These are phyloP conservation scores for Luffia ferchaultella DNA, from an alignment of 2,888 invertebrate species.

Conservation along the genomic window DNA sequence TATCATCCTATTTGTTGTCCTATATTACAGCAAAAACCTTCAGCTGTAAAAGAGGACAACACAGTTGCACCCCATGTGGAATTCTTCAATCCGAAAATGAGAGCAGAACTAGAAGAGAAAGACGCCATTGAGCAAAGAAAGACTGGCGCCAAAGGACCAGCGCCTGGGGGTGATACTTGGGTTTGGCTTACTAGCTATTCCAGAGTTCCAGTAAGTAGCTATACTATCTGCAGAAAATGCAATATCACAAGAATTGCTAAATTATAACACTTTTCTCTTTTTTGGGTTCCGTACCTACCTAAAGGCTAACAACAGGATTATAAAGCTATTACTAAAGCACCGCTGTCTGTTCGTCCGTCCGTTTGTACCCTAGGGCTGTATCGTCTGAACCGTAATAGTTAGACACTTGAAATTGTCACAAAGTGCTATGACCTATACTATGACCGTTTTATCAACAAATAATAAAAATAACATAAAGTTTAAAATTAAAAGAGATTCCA, in stretches of 20 bases:
- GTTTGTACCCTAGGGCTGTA: too few relatives aligned
- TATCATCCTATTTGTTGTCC: neutral
- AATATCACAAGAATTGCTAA: neutral
- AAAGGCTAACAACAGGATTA: too few relatives aligned
- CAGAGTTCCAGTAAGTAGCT: constrained; percentile 75
- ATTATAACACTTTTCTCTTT: too few relatives aligned
- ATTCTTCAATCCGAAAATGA: constrained; percentile 76
- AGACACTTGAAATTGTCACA: too few relatives aligned
- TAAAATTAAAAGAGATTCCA: too few relatives aligned
- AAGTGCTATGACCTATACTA: too few relatives aligned
- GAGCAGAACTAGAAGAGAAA: constrained; percentile 70
- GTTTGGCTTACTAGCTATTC: constrained; percentile 89
- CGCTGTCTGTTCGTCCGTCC: too few relatives aligned
- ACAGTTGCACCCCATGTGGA: constrained; percentile 71
- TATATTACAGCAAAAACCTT: constrained; percentile 35
- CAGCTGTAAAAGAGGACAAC: constrained; percentile 56
- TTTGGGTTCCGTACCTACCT: too few relatives aligned
- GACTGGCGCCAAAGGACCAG: constrained; percentile 71
- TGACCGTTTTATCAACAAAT: too few relatives aligned
- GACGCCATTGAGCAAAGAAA: constrained; percentile 68
- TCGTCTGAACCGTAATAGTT: too few relatives aligned
- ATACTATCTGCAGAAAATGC: neutral
- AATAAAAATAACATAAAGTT: too few relatives aligned
- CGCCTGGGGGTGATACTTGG: constrained; percentile 81
- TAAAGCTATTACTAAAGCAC: too few relatives aligned